A percentile compares a stretch with the other conserved stretches of the same genome.
Evolutionary conservation across 2,797 vertebrate species (phyloP).

Genomic region (Pangasius mekongensis): DNA sequence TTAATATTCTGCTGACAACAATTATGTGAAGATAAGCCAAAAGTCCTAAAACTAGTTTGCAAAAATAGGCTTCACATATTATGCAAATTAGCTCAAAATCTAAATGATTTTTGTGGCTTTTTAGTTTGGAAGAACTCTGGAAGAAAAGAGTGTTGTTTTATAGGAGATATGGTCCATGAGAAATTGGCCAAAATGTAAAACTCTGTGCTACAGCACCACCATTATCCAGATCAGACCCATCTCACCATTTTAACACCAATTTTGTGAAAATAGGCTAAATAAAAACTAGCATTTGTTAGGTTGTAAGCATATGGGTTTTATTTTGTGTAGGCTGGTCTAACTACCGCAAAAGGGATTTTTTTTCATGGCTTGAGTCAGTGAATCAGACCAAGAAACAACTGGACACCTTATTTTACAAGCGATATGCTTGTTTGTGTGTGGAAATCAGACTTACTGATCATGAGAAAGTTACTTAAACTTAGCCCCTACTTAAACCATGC

Average conservation of each 20-base stretch:
- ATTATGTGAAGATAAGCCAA: background rate
- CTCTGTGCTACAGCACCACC: background rate
- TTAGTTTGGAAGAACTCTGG: background rate
- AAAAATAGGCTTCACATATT: background rate
- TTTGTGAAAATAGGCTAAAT: background rate
- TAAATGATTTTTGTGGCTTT: background rate
- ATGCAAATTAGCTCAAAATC: no score
- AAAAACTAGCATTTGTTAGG: background rate
- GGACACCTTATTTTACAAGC: background rate
- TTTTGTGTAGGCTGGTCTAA: background rate
- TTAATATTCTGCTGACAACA: background rate
- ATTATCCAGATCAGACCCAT: background rate
- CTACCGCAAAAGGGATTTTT: background rate
- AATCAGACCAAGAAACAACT: background rate
- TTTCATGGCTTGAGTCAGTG: background rate
- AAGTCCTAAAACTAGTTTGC: background rate
- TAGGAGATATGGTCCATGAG: background rate
- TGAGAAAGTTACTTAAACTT: background rate
- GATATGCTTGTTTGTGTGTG: background rate
- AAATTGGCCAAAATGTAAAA: background rate
- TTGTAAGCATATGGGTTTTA: background rate
- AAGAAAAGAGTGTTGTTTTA: background rate
- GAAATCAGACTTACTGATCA: background rate
- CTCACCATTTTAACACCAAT: background rate
- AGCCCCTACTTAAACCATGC: background rate